Percentiles rank a stretch among this genome's conserved stretches.
These are phyloP conservation scores for Sebastolobus alascanus DNA, from an alignment of 2,797 vertebrate species.

Conservation along the genomic window DNA sequence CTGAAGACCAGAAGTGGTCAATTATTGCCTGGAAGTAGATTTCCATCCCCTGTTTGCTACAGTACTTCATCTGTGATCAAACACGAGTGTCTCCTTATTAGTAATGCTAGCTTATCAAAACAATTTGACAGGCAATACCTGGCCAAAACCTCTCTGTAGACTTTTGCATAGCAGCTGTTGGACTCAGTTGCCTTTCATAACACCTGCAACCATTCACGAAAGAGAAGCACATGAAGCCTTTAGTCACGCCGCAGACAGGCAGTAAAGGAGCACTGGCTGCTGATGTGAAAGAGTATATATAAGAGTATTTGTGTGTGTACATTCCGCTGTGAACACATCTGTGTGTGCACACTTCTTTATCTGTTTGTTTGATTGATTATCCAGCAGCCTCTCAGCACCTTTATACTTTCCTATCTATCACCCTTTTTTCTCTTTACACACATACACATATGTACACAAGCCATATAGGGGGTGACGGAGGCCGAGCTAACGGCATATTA, in stretches of 20 bases:
- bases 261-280: constrained; percentile 11
- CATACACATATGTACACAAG: constrained; percentile 50
- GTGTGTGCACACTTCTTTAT: constrained; percentile 63
- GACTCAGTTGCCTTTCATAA: constrained; percentile 16
- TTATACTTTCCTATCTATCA: constrained; percentile 54
- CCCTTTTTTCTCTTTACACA: constrained; percentile 24
- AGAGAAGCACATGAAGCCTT: constrained; percentile 31
- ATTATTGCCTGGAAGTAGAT: background rate
- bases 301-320: constrained; percentile 29
- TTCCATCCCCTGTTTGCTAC: background rate
- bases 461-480: constrained; percentile 52
- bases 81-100: constrained; percentile 6
- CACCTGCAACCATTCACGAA: constrained; percentile 36
- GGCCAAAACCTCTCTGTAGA: constrained; percentile 6
- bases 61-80: constrained; percentile 9
- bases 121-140: constrained; percentile 14
- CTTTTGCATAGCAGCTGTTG: constrained; percentile 32
- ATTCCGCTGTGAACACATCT: constrained; percentile 56
- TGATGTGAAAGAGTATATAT: constrained; percentile 16
- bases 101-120: constrained; percentile 13
- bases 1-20: background rate
- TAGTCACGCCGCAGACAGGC: constrained; percentile 14
- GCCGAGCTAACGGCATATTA: constrained; percentile 73
- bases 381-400: constrained; percentile 55
- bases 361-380: constrained; percentile 78